These are phyloP conservation scores for Burhinus bistriatus DNA, from an alignment of 2,113 vertebrate species.

Conservation along the genomic window DNA sequence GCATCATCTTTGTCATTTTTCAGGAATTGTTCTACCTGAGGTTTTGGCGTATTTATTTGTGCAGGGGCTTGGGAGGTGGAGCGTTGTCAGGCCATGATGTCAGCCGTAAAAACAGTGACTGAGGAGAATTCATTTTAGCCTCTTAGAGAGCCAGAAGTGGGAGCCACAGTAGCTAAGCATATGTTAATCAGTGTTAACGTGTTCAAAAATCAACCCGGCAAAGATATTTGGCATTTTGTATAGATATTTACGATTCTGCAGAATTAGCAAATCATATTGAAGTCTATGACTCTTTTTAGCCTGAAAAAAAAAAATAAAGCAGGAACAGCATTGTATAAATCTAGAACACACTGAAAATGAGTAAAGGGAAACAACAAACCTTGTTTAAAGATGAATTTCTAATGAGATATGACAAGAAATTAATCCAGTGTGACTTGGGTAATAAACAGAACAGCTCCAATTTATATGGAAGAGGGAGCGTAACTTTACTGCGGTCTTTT, in stretches of 20 bases:
- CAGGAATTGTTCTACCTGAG: not conserved
- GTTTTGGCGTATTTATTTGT: not conserved
- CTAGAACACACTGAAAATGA: not conserved
- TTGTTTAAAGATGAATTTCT: not conserved
- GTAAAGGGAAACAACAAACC: not conserved
- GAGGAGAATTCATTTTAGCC: not conserved
- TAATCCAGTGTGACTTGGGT: not conserved
- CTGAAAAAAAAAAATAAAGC: not conserved
- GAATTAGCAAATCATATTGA: not conserved
- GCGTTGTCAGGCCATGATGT: fast-evolving
- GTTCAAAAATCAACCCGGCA: not conserved
- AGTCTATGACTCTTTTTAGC: not conserved
- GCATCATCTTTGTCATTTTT: not conserved
- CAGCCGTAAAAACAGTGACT: not conserved
- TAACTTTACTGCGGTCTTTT: not conserved
- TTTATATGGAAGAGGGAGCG: not conserved
- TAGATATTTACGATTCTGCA: not conserved
- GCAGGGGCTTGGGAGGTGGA: not conserved
- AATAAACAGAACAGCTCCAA: not conserved
- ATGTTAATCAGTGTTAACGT: fast-evolving
- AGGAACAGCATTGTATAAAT: not conserved
- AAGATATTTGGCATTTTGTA: not conserved
- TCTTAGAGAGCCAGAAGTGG: not conserved
- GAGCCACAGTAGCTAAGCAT: not conserved
- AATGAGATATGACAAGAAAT: constrained; percentile 3